These are phyloP conservation scores for Phortica magna DNA, from an alignment of 2,888 invertebrate genomes.

Conservation along the genomic window DNA sequence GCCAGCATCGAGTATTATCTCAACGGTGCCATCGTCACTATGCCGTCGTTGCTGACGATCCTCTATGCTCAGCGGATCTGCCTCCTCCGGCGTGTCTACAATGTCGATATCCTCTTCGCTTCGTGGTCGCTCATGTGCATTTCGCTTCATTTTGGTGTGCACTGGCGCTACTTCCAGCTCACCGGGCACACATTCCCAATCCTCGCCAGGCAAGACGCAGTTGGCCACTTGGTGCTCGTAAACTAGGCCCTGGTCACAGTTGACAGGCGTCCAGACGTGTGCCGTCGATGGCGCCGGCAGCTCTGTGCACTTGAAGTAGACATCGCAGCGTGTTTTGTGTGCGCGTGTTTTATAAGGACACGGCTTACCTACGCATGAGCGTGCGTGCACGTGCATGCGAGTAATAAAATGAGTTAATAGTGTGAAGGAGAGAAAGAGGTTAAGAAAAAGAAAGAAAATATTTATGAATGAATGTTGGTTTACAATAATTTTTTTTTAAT, in stretches of 20 bases:
- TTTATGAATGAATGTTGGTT: neutral
- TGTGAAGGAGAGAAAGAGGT: neutral
- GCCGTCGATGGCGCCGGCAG: conserved; percentile 61
- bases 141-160: conserved; percentile 31
- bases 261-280: conserved; percentile 75
- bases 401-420: neutral
- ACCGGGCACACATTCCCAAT: conserved; percentile 76
- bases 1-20: conserved; percentile 55
- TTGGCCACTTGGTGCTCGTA: conserved; percentile 75
- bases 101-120: conserved; percentile 60
- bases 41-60: conserved; percentile 22
- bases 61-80: conserved; percentile 49
- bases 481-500: neutral
- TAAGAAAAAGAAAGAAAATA: conserved; percentile 7
- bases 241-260: conserved; percentile 75
- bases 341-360: conserved; percentile 75
- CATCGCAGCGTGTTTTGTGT: conserved; percentile 76
- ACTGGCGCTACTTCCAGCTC: conserved; percentile 45
- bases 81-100: conserved; percentile 56
- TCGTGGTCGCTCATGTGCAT: conserved; percentile 12
- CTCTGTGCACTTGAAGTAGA: conserved; percentile 74
- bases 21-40: conserved; percentile 61
- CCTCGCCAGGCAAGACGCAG: conserved; percentile 77
- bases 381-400: neutral
- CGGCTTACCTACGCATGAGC: conserved; percentile 66